These are phyloP conservation scores for Rhyacophila brunnea DNA, from an alignment of 1,140 invertebrate species.

Conservation along the genomic window DNA sequence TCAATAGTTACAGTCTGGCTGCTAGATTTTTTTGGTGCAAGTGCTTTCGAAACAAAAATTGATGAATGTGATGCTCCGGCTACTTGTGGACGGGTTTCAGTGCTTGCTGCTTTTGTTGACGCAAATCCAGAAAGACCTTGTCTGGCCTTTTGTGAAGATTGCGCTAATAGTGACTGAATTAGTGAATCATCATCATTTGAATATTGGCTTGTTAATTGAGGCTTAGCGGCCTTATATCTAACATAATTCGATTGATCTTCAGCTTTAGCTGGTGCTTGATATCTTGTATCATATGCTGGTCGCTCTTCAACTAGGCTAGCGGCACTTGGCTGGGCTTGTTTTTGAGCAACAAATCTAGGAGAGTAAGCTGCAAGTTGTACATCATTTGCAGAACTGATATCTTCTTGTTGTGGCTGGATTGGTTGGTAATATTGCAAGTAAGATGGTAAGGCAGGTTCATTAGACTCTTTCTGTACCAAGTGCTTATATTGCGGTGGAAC, in stretches of 20 bases:
- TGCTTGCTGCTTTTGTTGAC: slow-evolving; percentile 15
- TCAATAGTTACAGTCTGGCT: slow-evolving; percentile 11
- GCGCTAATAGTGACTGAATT: slow-evolving; percentile 23
- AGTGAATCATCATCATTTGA: slow-evolving; percentile 24
- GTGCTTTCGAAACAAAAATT: slow-evolving; percentile 33
- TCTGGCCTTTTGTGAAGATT: slow-evolving; percentile 21
- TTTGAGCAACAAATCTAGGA: slow-evolving; percentile 11
- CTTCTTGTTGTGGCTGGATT: slow-evolving; percentile 28
- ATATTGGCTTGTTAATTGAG: slow-evolving; percentile 20
- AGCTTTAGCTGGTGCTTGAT: slow-evolving; percentile 18
- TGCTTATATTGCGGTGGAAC: slow-evolving; percentile 18
- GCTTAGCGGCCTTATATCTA: slow-evolving; percentile 23
- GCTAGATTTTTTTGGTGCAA: slow-evolving; percentile 20
- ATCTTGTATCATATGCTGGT: slow-evolving; percentile 17
- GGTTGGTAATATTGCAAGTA: slow-evolving; percentile 34
- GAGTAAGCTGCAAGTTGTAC: slow-evolving; percentile 21
- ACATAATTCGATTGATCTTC: slow-evolving; percentile 20
- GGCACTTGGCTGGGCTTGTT: slow-evolving; percentile 19
- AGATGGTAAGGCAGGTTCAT: slow-evolving; percentile 12
- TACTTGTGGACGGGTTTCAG: slow-evolving; percentile 16
- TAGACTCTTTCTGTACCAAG: slow-evolving; percentile 17
- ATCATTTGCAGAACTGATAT: slow-evolving; percentile 17
- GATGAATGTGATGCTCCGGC: slow-evolving; percentile 25
- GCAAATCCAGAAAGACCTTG: slow-evolving; percentile 25
- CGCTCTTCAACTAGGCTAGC: slow-evolving; percentile 14